Percentiles rank a stretch among this genome's conserved stretches.
Evolutionary conservation across 2,797 vertebrate genomes (phyloP).

Genomic region (Phyllotis vaccarum): DNA sequence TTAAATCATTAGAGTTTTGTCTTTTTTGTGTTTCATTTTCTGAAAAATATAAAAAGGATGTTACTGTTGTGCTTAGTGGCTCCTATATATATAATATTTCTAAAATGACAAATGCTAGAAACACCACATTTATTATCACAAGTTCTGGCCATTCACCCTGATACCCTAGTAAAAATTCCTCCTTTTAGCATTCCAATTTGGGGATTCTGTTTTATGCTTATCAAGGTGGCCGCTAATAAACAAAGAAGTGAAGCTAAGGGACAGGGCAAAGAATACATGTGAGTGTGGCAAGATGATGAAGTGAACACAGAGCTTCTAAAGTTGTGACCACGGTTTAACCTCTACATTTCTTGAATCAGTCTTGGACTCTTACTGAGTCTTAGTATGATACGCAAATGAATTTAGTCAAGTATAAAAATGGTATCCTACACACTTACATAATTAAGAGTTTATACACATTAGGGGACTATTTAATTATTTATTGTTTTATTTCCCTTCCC

Average conservation of each 20-base stretch:
- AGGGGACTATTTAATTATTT: constrained; percentile 20
- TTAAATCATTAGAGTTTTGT: background rate
- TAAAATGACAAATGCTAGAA: background rate
- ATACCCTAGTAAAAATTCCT: background rate
- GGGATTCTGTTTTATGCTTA: background rate
- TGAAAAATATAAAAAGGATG: background rate
- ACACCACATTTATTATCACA: background rate
- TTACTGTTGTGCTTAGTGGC: background rate
- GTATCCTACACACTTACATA: background rate
- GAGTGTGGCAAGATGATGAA: background rate
- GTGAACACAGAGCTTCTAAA: background rate
- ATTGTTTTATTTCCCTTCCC: background rate
- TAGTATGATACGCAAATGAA: background rate
- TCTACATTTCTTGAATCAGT: background rate
- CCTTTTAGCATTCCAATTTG: background rate
- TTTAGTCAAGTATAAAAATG: background rate
- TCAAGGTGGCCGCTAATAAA: background rate
- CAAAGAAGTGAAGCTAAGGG: background rate
- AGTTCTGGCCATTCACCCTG: background rate
- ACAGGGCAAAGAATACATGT: background rate
- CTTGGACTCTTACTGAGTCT: background rate
- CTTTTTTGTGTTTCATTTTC: background rate
- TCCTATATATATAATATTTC: background rate
- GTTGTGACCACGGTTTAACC: background rate
- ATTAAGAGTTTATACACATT: constrained; percentile 5